Base-by-base conservation (phyloP, 2,797 vertebrate genomes). In the Oreortyx pictus region DNA sequence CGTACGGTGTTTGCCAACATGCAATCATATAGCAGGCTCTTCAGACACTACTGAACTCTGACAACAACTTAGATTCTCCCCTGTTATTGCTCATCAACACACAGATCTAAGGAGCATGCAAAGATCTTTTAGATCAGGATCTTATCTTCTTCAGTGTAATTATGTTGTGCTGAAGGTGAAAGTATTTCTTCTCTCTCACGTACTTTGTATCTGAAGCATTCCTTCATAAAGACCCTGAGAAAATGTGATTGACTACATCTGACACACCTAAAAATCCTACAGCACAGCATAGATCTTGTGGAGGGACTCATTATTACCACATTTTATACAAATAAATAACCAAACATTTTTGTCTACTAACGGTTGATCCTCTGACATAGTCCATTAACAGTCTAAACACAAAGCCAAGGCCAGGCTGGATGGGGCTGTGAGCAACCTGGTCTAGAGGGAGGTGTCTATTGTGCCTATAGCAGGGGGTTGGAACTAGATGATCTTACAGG, bases 11-110 rank as follows among this genome's bases (percentile, higher is more conserved):
- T 72, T 56, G 65, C 39, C 64, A 82, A 44, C 1, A 2, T 3
- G 11, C 60, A 88, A 7, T 13, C 46, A 68, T 6, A 6, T 23
- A 49, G 5, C 3, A 0, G 14, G 37, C 47, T 43, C 1, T 0
- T 2, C 71, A 43, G 43, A 27, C 52, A 62, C 57, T 73, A 66
- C 50, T 27, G 65, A 89, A 80, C 29, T 49, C 62, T 2, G 3
- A 60, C 1, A 27, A 39, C 43, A 85, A 47, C 33, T 67, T 37
- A 74, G 61, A 71, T 46, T 88, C 29, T 86, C 29, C 46, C 35
- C 72, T 86, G n/a, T 43, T 80, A 76, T 85, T 79, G 46, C 25
- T 70, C 39, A 41, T 1, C 6, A 80, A 82, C 25, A 37, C 71
- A 75, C 13, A 54, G 66, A 92, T 86, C 18, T 60, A 60, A 75